Evolutionary conservation across 2,797 vertebrate species (phyloP), one percentile per base, ranked within the genome.

Genomic region (Pseudochromis fuscus): DNA sequence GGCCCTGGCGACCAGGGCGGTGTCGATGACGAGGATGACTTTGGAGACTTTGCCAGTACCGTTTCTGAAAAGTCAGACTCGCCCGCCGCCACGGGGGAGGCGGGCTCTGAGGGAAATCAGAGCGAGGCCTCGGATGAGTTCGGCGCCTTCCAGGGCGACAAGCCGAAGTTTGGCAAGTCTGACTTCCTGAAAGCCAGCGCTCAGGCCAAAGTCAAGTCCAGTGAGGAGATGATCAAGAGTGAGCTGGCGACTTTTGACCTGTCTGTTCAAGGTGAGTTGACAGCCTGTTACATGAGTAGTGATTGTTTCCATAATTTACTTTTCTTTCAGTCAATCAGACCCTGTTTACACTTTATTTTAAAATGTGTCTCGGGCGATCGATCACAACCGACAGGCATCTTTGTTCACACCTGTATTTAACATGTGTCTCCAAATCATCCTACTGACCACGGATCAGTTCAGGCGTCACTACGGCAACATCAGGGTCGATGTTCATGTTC

Each of bases 151-250:
- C 97, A 98, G 42, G 96, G 95, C 0, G 97, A 99, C 83, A 99
- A 98, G 75, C 96, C 96, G 0, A 99, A 99, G 88, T 98, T 99
- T 89, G 98, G 96, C 90, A 99, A 97, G 90, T 98, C 97, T 48
- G 98, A 99, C 93, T 99, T 99, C 88, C 92, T 99, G 53, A 94
- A 98, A 92, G 98, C 97, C 2, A 97, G 95, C 52, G 88, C 96
- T 24, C 98, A 99, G 85, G 85, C 96, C 82, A 99, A 98, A 87
- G 94, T 99, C 85, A 98, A 98, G 79, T 99, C 98, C 74, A 99
- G 98, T 2, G 98, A 99, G 85, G 98, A 99, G 93, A 99, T 99
- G 98, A 99, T 99, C 91, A 97, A 92, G 93, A 97, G 93, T 0
- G 98, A 99, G 61, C 94, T 99, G 64, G 98, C 97, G 1, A 99